These are phyloP conservation scores for Anoplopoma fimbria DNA, from an alignment of 2,113 vertebrate species.

Conservation along the genomic window DNA sequence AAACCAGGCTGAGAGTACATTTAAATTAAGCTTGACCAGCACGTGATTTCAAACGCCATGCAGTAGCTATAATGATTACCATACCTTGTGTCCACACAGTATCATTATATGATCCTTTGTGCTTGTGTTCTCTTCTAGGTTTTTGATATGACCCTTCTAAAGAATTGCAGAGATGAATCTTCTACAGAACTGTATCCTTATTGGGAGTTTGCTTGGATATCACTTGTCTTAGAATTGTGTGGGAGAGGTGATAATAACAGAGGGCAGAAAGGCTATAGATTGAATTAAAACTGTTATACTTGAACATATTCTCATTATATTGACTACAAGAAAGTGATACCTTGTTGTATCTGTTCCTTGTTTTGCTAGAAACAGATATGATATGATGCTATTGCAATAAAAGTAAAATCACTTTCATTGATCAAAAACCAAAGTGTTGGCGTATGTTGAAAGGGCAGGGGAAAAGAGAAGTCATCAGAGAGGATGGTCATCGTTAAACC, in stretches of 20 bases:
- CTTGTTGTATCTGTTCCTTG: neutral
- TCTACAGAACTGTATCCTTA: neutral
- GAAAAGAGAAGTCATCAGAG: neutral
- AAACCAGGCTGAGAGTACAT: neutral
- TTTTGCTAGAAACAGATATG: neutral
- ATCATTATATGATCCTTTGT: neutral
- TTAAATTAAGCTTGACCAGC: neutral
- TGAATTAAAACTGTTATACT: constrained; percentile 18
- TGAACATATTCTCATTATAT: constrained; percentile 11
- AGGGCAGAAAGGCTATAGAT: constrained; percentile 13
- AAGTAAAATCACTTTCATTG: neutral
- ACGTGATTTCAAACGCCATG: neutral
- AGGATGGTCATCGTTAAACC: neutral
- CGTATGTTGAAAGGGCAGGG: neutral
- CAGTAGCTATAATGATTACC: neutral
- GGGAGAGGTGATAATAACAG: constrained; percentile 46
- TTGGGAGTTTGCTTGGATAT: constrained; percentile 10
- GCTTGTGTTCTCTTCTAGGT: neutral
- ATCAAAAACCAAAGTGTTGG: neutral
- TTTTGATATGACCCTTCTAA: neutral
- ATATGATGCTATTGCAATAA: neutral
- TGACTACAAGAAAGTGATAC: neutral
- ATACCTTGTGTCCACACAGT: neutral
- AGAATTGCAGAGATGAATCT: neutral
- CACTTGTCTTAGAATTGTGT: constrained; percentile 27